A percentile compares a stretch with the other conserved stretches of the same genome.
phyloP scores from a whole-genome alignment of 2,113 vertebrate species.

The Nothobranchius kuhntae region DNA sequence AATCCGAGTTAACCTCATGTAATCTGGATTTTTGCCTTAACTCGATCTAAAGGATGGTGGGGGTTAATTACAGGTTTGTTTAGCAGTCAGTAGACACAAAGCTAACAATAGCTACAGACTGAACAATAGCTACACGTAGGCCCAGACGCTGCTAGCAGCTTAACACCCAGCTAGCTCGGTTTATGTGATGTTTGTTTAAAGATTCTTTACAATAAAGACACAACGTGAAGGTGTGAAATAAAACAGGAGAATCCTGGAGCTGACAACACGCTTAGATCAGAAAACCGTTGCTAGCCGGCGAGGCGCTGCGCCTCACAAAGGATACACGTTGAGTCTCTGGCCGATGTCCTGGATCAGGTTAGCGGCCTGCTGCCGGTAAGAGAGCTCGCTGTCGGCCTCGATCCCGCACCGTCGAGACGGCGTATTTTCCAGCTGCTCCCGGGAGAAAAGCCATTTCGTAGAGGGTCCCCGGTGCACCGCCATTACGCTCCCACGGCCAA shows the following conservation, averaged over 20 bases:
- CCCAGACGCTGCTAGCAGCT: background rate
- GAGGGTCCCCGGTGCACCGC: constrained; percentile 85
- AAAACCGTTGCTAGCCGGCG: constrained; percentile 11
- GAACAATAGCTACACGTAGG: constrained; percentile 60
- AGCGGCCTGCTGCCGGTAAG: constrained; percentile 95
- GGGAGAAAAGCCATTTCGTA: constrained; percentile 95
- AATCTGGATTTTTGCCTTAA: no score
- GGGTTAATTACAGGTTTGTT: background rate
- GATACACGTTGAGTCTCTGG: constrained; percentile 99
- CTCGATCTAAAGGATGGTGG: no score
- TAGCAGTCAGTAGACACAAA: background rate
- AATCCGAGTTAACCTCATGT: constrained; percentile 11
- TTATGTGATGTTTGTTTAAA: no score
- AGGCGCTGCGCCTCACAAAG: constrained; percentile 60
- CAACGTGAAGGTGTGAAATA: rapidly evolving
- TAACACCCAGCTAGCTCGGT: no score
- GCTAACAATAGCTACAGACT: constrained; percentile 61
- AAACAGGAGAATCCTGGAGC: background rate
- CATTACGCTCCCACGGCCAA: constrained; percentile 76
- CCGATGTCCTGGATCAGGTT: constrained; percentile 98
- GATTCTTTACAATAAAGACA: no score
- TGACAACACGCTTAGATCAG: constrained; percentile 14
- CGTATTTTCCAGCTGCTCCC: constrained; percentile 93
- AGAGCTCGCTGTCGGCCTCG: constrained; percentile 94
- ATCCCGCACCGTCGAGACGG: constrained; percentile 92